Evolutionary conservation across 2,888 invertebrate species (phyloP), one percentile per base, ranked within the genome.

Genomic region (Conus canariensis): DNA sequence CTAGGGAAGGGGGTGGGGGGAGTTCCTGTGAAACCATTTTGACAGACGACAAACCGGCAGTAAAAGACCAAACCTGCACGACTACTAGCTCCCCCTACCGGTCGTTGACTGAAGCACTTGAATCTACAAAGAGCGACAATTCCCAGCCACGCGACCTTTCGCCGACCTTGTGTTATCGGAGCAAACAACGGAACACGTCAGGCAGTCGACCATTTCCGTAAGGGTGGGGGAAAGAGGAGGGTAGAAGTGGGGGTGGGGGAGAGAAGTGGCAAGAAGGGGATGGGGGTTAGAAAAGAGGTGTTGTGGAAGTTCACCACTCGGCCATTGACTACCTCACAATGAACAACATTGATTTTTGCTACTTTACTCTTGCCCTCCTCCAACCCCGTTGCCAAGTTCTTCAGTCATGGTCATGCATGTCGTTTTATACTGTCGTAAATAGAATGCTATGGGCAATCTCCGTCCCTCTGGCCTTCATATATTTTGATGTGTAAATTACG

Each of bases 131-230:
- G 30, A 45, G 30, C 77, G 77, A 80, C 30, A 30, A 80, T 30
- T 80, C 30, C 30, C 30, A 12, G 77, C 30, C 77, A 80, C 77
- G 77, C 77, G 77, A 80, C 77, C 77, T 80, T 80, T 80, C 16
- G 77, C 77, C 77, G 77, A 80, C 77, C 77, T 30, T 80, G 77
- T 80, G 25, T 80, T 80, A 30, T 45, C 77, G 30, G 77, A 80
- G 77, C 77, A 80, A 80, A 80, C 77, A 80, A 25, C 30, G 77
- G 77, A 80, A 80, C 14, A 12, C 22, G 77, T 80, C 77, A 30
- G 77, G 30, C 77, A 80, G 30, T 30, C 77, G 10, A 80, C 77
- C 6, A 16, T 30, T 80, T 80, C 60, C 83, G 30, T 80, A 14
- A n/a, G 77, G 77, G 30, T 30, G 30, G 16, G 30, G 12, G 77